Base-by-base conservation (phyloP, 1,140 invertebrate genomes). In the Papilio xuthus region DNA sequence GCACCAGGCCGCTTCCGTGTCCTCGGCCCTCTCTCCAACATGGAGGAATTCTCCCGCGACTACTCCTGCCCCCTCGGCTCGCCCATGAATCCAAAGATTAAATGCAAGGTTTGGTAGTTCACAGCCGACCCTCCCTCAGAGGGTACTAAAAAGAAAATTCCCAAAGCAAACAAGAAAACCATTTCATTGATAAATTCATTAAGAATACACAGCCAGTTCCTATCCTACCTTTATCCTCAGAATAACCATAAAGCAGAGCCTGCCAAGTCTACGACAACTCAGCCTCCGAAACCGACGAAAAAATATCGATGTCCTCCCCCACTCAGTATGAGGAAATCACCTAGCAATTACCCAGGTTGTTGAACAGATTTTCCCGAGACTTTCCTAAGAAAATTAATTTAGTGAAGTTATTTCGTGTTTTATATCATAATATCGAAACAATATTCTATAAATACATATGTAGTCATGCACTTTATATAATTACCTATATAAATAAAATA, bases 1-100 rank as follows among this genome's bases (percentile, higher is more conserved):
- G 97, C 97, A 23, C 97, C 97, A 0, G 96, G 96, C 28, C 95
- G 96, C 78, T 98, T 97, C 95, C 96, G 98, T 47, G 97, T 99
- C 0, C 94, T 97, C 63, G 98, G 98, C 7, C 97, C 98, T 0
- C 92, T 99, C 20, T 97, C 97, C 44, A 99, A 99, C 90, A 97
- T 97, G 94, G 95, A 96, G 71, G 97, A 98, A 77, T 99, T 99
- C 93, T 94, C 97, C 0, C 92, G 95, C 77, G 98, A 98, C 90
- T 99, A 98, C 93, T 96, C 97, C 69, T 99, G 98, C 92, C 96
- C 97, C 0, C 77, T 94, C 0, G 96, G 96, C 2, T 96, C 97
- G 0, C 95, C 95, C 41, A 98, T 99, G 98, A 99, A 99, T 92
- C 98, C 98, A 1, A 85, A 90, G 18, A 95, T 97, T 0, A 99